phyloP scores from a whole-genome alignment of 2,113 vertebrate species.

The Oreocharis arfaki region DNA sequence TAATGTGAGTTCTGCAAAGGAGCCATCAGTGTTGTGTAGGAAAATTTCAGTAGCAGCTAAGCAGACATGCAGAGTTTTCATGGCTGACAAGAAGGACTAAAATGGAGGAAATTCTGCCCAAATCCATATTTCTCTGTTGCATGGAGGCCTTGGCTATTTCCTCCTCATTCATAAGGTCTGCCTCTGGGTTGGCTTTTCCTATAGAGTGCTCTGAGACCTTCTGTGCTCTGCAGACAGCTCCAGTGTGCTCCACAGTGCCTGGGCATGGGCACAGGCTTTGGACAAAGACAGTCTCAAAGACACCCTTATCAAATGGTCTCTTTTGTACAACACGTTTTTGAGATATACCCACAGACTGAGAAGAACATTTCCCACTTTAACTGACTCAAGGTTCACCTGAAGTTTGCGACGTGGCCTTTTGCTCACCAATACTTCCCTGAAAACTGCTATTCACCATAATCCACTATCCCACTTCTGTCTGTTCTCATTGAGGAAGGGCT shows the following conservation, averaged over 20 bases:
- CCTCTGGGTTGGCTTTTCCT: neutral
- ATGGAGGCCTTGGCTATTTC: neutral
- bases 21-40: rapidly evolving
- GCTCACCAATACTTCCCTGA: neutral
- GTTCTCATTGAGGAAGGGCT: neutral
- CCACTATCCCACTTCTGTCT: neutral
- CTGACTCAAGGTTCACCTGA: neutral
- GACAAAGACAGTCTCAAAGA: neutral
- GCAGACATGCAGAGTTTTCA: neutral
- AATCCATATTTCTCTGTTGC: neutral
- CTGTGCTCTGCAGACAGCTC: neutral
- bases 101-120: neutral
- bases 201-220: neutral
- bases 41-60: neutral
- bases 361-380: neutral
- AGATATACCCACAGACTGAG: neutral
- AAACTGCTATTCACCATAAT: neutral
- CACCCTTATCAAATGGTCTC: neutral
- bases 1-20: neutral
- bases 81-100: neutral
- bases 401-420: neutral
- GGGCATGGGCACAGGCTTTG: rapidly evolving
- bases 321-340: neutral
- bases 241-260: neutral
- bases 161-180: neutral